phyloP scores from a whole-genome alignment of 1,140 invertebrate species.

The Heliconius congener region DNA sequence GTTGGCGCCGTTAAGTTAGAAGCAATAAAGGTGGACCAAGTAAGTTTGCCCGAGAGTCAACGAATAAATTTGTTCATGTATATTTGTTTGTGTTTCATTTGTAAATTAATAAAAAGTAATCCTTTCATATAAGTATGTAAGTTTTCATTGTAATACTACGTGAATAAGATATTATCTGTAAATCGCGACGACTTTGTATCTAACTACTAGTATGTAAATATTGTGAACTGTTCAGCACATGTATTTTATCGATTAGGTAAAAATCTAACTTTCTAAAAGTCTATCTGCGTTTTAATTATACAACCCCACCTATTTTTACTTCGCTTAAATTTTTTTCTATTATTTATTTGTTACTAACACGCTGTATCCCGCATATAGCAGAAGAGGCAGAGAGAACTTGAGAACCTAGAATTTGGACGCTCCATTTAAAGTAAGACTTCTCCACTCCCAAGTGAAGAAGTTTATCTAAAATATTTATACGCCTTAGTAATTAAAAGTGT shows the following conservation, averaged over 20 bases:
- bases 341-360: not conserved
- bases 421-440: no score
- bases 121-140: constrained; percentile 15
- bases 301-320: not conserved
- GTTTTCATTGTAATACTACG: constrained; percentile 5
- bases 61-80: constrained; percentile 76
- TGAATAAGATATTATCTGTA: constrained; percentile 24
- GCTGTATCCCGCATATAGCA: no score
- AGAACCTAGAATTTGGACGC: no score
- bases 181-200: constrained; percentile 34
- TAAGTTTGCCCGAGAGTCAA: constrained; percentile 76
- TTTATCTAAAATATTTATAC: no score
- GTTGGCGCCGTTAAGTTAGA: constrained; percentile 59
- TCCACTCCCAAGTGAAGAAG: no score
- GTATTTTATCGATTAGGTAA: constrained; percentile 41
- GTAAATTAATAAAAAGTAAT: constrained; percentile 22
- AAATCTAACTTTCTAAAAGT: constrained; percentile 41
- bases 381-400: no score
- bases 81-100: constrained; percentile 49
- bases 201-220: constrained; percentile 36
- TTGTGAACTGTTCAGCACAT: constrained; percentile 36
- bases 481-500: no score
- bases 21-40: constrained; percentile 80
- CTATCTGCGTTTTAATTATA: constrained; percentile 30
- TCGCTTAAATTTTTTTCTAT: not conserved